Percentiles rank a stretch among this genome's conserved stretches.
These are phyloP conservation scores for Montipora foliosa DNA, from an alignment of 64 coral and sea anemone species.

Conservation along the genomic window DNA sequence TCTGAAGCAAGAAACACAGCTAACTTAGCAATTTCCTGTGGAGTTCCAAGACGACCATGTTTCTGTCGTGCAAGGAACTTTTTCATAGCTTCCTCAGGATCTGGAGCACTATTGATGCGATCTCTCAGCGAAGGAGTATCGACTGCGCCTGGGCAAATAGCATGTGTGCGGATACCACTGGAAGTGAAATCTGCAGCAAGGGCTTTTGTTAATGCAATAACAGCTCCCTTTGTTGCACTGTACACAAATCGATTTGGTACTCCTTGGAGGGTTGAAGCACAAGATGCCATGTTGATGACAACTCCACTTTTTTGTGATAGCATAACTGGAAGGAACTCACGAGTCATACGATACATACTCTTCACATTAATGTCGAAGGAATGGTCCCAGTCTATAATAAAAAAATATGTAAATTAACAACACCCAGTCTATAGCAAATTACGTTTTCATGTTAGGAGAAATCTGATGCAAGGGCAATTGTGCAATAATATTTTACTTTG, in stretches of 20 bases:
- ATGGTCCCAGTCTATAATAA: conserved; percentile 69
- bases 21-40: conserved; percentile 84
- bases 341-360: conserved; percentile 79
- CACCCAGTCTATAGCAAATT: too few species aligned
- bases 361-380: conserved; percentile 90
- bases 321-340: conserved; percentile 90
- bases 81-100: conserved; percentile 64
- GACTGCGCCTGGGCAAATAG: conserved; percentile 76
- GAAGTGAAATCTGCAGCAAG: conserved; percentile 77
- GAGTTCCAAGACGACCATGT: conserved; percentile 77
- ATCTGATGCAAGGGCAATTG: too few species aligned
- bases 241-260: conserved; percentile 72
- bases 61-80: conserved; percentile 61
- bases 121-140: conserved; percentile 72
- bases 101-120: conserved; percentile 49
- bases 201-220: conserved; percentile 83
- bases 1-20: conserved; percentile 82
- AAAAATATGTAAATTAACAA: not conserved
- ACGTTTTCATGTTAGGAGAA: too few species aligned
- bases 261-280: conserved; percentile 74
- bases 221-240: conserved; percentile 77
- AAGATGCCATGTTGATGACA: conserved; percentile 87
- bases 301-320: conserved; percentile 56
- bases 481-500: too few species aligned
- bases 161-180: conserved; percentile 80